A percentile compares a stretch with the other conserved stretches of the same genome.
Conservation (phyloP, 2,888 invertebrate species). For the Girardia tigrina region DNA sequence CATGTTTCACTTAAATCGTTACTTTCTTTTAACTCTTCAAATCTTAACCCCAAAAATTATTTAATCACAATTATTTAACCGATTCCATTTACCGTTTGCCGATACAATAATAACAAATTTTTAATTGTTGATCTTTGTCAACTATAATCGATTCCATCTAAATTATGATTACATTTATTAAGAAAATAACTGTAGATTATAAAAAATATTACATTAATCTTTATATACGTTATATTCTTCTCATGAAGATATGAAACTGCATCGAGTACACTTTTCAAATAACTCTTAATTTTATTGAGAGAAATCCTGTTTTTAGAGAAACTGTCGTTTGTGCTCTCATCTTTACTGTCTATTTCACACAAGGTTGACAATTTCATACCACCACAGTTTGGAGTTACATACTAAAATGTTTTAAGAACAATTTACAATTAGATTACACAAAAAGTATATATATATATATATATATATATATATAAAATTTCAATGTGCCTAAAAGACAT, state of each 20-base stretch:
- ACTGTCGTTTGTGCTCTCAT: neutral
- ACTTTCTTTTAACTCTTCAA: neutral
- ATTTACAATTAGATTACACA: no score
- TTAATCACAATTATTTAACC: neutral
- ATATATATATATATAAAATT: no score
- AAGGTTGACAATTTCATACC: neutral
- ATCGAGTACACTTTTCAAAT: neutral
- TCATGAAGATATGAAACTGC: neutral
- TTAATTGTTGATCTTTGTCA: neutral
- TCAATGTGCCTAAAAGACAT: no score
- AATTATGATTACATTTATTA: neutral
- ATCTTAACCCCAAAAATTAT: neutral
- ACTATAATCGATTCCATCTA: neutral
- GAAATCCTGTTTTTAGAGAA: neutral
- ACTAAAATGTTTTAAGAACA: neutral
- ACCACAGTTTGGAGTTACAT: neutral
- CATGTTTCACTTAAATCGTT: neutral
- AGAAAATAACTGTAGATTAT: neutral
- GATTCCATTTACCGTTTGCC: neutral
- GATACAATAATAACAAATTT: neutral
- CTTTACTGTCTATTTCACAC: neutral
- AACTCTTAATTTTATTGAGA: neutral
- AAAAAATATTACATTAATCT: neutral
- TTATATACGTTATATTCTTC: neutral
- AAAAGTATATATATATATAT: no score